Percentiles rank a stretch among this genome's conserved stretches.
Conservation (phyloP, 2,888 invertebrate genomes). For the Schizaphis graminum region DNA sequence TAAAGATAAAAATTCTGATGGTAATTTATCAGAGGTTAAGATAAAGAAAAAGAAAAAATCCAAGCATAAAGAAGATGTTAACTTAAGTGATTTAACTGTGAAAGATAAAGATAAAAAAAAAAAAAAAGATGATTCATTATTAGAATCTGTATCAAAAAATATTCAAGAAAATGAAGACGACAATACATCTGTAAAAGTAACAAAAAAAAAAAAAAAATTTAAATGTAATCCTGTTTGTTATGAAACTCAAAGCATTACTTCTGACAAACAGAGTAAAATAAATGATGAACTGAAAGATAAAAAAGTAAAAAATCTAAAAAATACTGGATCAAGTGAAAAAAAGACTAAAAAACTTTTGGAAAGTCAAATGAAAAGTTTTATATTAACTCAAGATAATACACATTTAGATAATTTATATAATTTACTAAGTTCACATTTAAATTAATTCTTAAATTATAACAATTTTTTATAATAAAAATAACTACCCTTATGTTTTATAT, state of each 20-base stretch:
- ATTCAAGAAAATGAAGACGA: not conserved
- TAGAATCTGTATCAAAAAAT: not conserved
- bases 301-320: not conserved
- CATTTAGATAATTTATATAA: not conserved
- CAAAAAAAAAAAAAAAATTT: conserved; percentile 16
- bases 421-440: not conserved
- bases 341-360: not conserved
- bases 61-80: not conserved
- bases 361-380: not conserved
- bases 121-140: not conserved
- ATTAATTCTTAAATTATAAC: not conserved
- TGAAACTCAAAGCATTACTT: not conserved
- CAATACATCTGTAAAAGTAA: not conserved
- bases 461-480: not conserved
- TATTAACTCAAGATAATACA: not conserved
- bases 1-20: not conserved
- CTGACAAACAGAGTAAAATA: not conserved
- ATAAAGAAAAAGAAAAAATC: conserved; percentile 30
- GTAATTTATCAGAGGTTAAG: not conserved
- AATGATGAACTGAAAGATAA: not conserved
- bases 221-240: not conserved
- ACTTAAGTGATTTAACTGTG: not conserved
- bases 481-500: not conserved
- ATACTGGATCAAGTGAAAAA: not conserved
- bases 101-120: not conserved